Base-by-base conservation (phyloP, 2,888 invertebrate species). In the Drosophila subsilvestris region DNA sequence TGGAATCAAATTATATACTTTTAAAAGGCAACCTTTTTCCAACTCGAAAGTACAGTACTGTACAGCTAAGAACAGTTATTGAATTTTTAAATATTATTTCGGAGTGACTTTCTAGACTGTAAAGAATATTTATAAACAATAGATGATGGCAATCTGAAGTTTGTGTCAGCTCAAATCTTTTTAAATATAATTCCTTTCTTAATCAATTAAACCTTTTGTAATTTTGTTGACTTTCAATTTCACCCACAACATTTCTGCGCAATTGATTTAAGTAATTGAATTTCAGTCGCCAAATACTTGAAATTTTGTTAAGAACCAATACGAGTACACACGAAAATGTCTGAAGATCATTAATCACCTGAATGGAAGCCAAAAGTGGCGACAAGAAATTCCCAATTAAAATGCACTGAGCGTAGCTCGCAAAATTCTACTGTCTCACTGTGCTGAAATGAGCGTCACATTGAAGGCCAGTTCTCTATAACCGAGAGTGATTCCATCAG, bases 371-470 rank as follows among this genome's bases (percentile, higher is more conserved):
- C 79, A 57, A 81, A 78, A 68, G 70, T 57, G 29, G 72, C 10
- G 20, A 22, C 48, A 69, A 53, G 62, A 63, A 62, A 71, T 62
- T 51, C 49, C 29, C 63, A 82, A 85, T 83, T 83, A 65, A 67
- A 68, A 83, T 83, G 80, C 88, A 62, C 72, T 77, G 37, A 78
- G 78, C 78, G 83, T 87, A 57, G n/a, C 63, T 20, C 25, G 29
- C 42, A 59, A 50, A 49, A 63, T 68, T 49, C 67, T 65, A 68
- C 49, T 68, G 57, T 44, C 71, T 45, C 56, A 53, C 63, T 25
- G 43, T 14, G 51, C 53, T 58, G 48, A 76, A 83, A 81, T 72
- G 14, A 5, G 9, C 14, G 37, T 7, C 77, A 66, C 68, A 58
- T 63, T 86, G 59, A 83, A 83, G 88, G 82, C 45, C 57, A 67